A percentile compares a stretch with the other conserved stretches of the same genome.
phyloP scores from a whole-genome alignment of 2,888 invertebrate genomes.

The Philaethria dido region DNA sequence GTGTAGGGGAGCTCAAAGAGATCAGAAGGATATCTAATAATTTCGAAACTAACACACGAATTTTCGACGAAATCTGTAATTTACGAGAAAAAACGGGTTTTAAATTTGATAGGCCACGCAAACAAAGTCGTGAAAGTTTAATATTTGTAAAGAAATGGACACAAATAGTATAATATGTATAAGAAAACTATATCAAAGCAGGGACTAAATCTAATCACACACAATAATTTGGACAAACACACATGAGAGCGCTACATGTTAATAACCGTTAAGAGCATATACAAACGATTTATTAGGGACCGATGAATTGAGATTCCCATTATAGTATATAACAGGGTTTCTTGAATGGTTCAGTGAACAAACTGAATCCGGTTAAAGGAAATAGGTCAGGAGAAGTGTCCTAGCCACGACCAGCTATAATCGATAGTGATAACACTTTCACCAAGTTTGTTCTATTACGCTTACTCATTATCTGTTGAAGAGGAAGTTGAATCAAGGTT shows the following conservation, averaged over 20 bases:
- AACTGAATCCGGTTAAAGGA: conserved; percentile 6
- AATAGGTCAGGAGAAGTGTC: conserved; percentile 27
- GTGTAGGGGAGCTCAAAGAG: too few relatives aligned
- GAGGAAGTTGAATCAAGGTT: conserved; percentile 7
- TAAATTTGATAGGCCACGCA: too few relatives aligned
- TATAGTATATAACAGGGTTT: background rate
- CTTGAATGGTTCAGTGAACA: conserved; percentile 6
- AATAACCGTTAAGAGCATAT: background rate
- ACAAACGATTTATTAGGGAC: background rate
- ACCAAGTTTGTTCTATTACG: conserved; percentile 26
- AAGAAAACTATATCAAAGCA: too few relatives aligned
- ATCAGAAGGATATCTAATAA: too few relatives aligned
- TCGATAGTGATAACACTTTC: conserved; percentile 26
- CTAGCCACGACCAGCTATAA: conserved; percentile 24
- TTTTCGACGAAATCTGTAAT: too few relatives aligned
- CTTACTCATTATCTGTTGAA: conserved; percentile 21
- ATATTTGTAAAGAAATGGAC: too few relatives aligned
- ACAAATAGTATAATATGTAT: too few relatives aligned
- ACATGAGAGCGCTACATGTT: background rate
- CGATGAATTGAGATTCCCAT: background rate
- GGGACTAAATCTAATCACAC: background rate
- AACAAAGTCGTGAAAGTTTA: too few relatives aligned
- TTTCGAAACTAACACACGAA: too few relatives aligned
- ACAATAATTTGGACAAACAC: background rate
- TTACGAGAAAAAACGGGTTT: too few relatives aligned